Evolutionary conservation across 2,888 invertebrate species (phyloP), one percentile per base, ranked within the genome.

Genomic region (Hydraecia micacea): DNA sequence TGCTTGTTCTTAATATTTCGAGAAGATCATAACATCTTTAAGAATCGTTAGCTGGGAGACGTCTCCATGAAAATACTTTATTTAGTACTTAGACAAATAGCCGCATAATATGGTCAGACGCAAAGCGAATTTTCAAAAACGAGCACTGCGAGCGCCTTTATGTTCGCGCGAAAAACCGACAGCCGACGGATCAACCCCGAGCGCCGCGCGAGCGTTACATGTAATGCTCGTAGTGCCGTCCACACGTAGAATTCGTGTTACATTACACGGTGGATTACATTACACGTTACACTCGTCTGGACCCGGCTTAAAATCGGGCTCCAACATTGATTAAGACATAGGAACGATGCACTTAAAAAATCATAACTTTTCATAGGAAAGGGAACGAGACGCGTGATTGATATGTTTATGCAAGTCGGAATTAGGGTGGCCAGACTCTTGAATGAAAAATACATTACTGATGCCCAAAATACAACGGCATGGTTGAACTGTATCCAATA

Each of bases 401-500:
- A 85, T 80, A 39, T 80, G 85, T 85, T 80, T 72, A 72, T 80
- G 52, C 52, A 67, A 80, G 1, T 55, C 13, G 8, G 1, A 67
- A 52, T 62, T 46, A 85, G 52, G 85, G 46, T 60, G 49, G 42
- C 2, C 60, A 81, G 66, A 36, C 66, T 85, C 60, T 81, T 72
- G 52, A 81, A 81, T 81, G 46, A 81, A 85, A 83, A 71, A 78
- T 60, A 73, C n/a, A 68, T 66, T n/a, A 63, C 52, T 21, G 39
- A 28, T 32, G 13, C 46, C 68, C 8, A 83, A 86, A 83, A 76
- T 72, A 83, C 36, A 21, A n/a, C 13, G 8, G 32, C 60, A 21
- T 80, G 58, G 46, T 60, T 86, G 77, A 83, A 70, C 68, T 73
- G 62, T 52, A 42, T 69, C 65, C 80, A 75, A 87, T 72, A 75